Evolutionary conservation across 2,888 invertebrate genomes (phyloP).

Genomic region (Hemicrepidius hirtus): DNA sequence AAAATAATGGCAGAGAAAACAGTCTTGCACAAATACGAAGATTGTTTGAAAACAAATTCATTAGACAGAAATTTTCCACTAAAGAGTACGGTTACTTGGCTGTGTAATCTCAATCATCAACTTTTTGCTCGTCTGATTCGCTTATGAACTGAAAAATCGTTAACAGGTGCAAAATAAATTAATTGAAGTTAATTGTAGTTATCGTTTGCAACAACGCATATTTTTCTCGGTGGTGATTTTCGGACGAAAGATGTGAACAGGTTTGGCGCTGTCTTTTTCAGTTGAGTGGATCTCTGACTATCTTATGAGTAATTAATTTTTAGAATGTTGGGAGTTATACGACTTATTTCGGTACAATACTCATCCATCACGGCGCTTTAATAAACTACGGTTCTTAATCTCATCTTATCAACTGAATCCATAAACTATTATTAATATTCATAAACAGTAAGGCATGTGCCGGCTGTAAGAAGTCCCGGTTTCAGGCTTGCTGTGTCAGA

Average conservation of each 20-base stretch:
- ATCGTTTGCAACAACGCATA: conserved; percentile 1
- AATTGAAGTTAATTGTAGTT: conserved; percentile 14
- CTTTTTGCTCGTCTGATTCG: neutral
- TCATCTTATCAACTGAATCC: conserved; percentile 55
- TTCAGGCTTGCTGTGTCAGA: conserved; percentile 64
- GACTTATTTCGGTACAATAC: conserved; percentile 48
- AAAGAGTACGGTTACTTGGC: too few relatives aligned
- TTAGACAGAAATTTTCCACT: too few relatives aligned
- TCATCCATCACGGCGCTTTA: conserved; percentile 54
- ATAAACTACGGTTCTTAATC: conserved; percentile 55
- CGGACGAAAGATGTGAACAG: conserved; percentile 7
- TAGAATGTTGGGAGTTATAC: conserved; percentile 33
- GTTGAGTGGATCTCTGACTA: conserved; percentile 17
- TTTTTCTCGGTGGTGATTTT: conserved; percentile 8
- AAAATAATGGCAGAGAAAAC: too few relatives aligned
- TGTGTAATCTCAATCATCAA: too few relatives aligned
- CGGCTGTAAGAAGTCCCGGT: conserved; percentile 59
- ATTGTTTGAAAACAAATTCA: too few relatives aligned
- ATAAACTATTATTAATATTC: conserved; percentile 68
- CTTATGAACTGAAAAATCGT: conserved; percentile 4
- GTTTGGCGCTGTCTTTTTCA: conserved; percentile 26
- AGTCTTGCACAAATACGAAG: too few relatives aligned
- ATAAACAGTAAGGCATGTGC: conserved; percentile 67
- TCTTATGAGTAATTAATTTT: conserved; percentile 42
- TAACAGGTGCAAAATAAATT: conserved; percentile 9